These are phyloP conservation scores for Amphibalanus amphitrite DNA, from an alignment of 1,140 invertebrate species.

Conservation along the genomic window DNA sequence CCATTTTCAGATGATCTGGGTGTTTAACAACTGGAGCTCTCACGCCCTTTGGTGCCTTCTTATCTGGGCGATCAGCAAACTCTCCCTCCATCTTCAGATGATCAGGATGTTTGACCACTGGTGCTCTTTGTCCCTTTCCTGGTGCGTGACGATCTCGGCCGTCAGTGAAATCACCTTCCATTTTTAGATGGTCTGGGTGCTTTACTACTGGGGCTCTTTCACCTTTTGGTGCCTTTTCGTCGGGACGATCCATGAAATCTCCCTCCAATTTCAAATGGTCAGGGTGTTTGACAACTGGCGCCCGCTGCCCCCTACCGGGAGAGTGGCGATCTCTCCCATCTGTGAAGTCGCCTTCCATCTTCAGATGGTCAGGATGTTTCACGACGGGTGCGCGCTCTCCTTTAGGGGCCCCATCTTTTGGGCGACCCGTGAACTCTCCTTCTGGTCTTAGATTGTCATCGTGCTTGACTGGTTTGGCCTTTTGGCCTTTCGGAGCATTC, in stretches of 20 bases:
- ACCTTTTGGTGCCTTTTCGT: constrained; percentile 28
- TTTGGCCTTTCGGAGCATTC: not conserved
- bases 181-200: constrained; percentile 33
- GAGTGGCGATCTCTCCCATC: constrained; percentile 11
- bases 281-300: constrained; percentile 13
- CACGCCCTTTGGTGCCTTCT: not conserved
- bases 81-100: constrained; percentile 41
- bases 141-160: not conserved
- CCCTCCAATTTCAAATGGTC: constrained; percentile 20
- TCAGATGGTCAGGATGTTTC: constrained; percentile 16
- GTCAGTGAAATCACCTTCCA: constrained; percentile 20
- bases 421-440: constrained; percentile 38
- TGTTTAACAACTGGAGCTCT: not conserved
- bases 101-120: constrained; percentile 29
- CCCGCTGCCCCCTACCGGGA: constrained; percentile 11
- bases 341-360: constrained; percentile 9
- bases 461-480: not conserved
- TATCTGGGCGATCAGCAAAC: constrained; percentile 22
- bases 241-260: constrained; percentile 25
- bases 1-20: not conserved
- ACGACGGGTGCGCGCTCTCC: constrained; percentile 17
- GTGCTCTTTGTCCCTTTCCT: constrained; percentile 25
- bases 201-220: constrained; percentile 29
- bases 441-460: constrained; percentile 42
- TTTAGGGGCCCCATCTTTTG: constrained; percentile 9